A percentile compares a stretch with the other conserved stretches of the same genome.
Conservation (phyloP, 2,113 vertebrate genomes). For the Grallaria varia region DNA sequence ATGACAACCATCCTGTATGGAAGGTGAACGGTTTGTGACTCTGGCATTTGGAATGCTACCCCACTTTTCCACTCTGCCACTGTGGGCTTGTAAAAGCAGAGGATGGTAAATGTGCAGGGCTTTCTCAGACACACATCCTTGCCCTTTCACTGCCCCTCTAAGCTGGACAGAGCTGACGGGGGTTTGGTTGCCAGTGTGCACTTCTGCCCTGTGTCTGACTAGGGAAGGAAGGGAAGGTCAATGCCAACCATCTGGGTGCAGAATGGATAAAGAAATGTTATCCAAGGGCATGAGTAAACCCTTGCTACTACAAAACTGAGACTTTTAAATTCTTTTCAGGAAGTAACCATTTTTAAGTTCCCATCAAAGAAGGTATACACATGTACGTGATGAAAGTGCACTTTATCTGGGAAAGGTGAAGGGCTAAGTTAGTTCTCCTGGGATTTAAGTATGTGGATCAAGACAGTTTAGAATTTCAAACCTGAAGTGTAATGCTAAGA, state of each 20-base stretch:
- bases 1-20: accelerated
- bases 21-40: neutral
- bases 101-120: accelerated
- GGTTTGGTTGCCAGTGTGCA: neutral
- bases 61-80: neutral
- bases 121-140: neutral
- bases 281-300: neutral
- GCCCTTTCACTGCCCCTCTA: neutral
- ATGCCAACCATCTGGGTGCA: neutral
- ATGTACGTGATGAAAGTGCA: neutral
- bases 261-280: neutral
- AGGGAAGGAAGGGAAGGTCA: neutral
- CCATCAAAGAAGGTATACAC: neutral
- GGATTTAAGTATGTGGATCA: neutral
- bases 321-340: neutral
- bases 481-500: neutral
- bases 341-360: neutral
- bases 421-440: neutral
- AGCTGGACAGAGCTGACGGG: neutral
- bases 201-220: neutral
- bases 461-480: neutral
- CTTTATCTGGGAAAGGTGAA: neutral
- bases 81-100: neutral
- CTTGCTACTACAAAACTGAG: neutral
- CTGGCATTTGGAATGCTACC: neutral